Evolutionary conservation across 2,797 vertebrate genomes (phyloP), one percentile per base, ranked within the genome.

Genomic region (Anas georgica): DNA sequence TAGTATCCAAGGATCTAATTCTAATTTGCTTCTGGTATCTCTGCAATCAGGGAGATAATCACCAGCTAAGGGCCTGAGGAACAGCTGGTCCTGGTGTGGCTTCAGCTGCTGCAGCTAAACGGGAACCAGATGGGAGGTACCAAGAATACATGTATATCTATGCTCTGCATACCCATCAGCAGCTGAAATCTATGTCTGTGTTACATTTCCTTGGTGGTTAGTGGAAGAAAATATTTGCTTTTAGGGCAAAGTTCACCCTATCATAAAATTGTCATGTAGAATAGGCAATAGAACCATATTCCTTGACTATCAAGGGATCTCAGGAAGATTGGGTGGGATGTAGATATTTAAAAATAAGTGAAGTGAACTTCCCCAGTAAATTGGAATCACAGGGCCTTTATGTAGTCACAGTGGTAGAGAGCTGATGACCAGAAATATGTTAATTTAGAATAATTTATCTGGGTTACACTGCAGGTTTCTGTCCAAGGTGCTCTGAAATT

Each of bases 131-230:
- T 76, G 23, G 25, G 52, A 73, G 12, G 4, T 10, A 28, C 39
- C n/a, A 28, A 68, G 58, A 60, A 62, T 0, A 45, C 43, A 45
- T 45, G 43, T 45, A 0, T 26, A 18, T 10, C 12, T 64, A 4
- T 52, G 35, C 16, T 62, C 62, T 81, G 7, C 31, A n/a, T 6
- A 46, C 4, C 9, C 37, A 64, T 15, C 37, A 50, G 20, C 18
- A 62, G 33, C 69, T 31, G n/a, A 43, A 59, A 59, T 46, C 35
- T 80, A 9, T 5, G 1, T 60, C 35, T 50, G 22, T 79, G n/a
- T 37, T 52, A 28, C 16, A 12, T 76, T 55, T 93, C 16, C 41
- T 66, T 74, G 7, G 17, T 74, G 59, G 7, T 1, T 48, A 17
- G 6, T 31, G n/a, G 22, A 78, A n/a, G 5, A 83, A 67, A 79